Evolutionary conservation across 2,113 vertebrate genomes (phyloP).

Genomic region (Colossoma macropomum): DNA sequence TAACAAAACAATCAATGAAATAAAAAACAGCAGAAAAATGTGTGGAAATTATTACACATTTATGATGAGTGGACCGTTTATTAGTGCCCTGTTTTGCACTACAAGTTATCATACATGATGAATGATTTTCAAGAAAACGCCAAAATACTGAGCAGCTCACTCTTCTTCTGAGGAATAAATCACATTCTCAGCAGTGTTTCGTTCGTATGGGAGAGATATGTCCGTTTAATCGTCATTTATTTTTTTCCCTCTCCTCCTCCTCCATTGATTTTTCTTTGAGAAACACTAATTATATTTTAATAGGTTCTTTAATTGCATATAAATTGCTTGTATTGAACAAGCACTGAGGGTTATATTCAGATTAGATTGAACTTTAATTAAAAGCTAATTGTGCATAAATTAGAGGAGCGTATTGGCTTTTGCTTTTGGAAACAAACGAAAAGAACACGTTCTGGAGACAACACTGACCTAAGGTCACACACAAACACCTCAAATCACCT

Average conservation of each 20-base stretch:
- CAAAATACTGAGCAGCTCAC: too few species aligned
- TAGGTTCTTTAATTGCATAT: constrained; percentile 74
- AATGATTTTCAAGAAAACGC: too few species aligned
- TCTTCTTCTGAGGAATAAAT: too few species aligned
- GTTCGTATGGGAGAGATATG: not conserved
- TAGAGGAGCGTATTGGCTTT: constrained; percentile 43
- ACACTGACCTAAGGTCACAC: not conserved
- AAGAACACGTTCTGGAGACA: not conserved
- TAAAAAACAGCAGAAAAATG: too few species aligned
- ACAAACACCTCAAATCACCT: not conserved
- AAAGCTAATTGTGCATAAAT: constrained; percentile 74
- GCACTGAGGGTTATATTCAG: constrained; percentile 75
- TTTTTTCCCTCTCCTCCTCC: constrained; percentile 46
- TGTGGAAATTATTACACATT: too few species aligned
- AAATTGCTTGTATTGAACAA: constrained; percentile 75
- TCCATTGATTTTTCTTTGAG: constrained; percentile 62
- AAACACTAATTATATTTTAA: constrained; percentile 74
- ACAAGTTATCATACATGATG: too few species aligned
- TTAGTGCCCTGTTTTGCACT: too few species aligned
- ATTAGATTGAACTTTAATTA: constrained; percentile 77
- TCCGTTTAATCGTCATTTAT: not conserved
- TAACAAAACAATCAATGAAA: too few species aligned
- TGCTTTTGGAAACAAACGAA: not conserved
- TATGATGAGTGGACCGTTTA: too few species aligned
- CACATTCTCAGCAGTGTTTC: not conserved